Base-by-base conservation (phyloP, 2,797 vertebrate genomes). In the Coendou prehensilis region DNA sequence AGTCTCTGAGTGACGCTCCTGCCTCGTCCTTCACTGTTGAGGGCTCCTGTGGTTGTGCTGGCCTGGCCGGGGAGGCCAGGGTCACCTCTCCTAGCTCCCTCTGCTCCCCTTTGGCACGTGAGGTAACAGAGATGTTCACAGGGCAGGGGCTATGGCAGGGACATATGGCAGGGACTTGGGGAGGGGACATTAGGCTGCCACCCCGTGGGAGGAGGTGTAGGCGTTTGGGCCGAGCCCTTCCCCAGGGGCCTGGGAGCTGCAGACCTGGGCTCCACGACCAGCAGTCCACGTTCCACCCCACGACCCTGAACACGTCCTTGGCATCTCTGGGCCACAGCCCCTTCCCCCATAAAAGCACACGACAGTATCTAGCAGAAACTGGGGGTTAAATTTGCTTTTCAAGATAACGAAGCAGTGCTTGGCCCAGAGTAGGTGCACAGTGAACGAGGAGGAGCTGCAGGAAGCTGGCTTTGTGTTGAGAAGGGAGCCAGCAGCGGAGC, bases 381-480 rank as follows among this genome's bases (percentile, higher is more conserved):
- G 57, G 15, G 6, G 64, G 64, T 6, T 33, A 13, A 18, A 30
- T 69, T 30, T 69, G 64, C 2, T 83, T 84, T 96, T 67, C 80
- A 94, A 97, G 45, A 64, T 83, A 86, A 95, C 69, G 82, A 95
- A 83, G 33, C 22, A 56, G 30, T 54, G 45, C 22, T 87, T 95
- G 63, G 69, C 79, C 75, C 81, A 95, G 71, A 89, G 87, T 45
- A 92, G 45, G 33, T 28, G 81, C 7, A 88, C 86, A 69, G 23
- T 37, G 45, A 94, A 63, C 41, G 18, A 85, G 54, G n/a, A 93
- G 17, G 9, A 79, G 76, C 37, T 64, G 47, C 63, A 56, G 92
- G 87, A 81, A 47, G 9, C 18, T 83, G 89, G 26, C 93, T 89
- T 96, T 59, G 57, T 59, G 6, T 23, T 9, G 20, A 59, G 23